Base-by-base conservation (phyloP, 53 echinoderm and acorn worm species). In the Echinometra lucunter region DNA sequence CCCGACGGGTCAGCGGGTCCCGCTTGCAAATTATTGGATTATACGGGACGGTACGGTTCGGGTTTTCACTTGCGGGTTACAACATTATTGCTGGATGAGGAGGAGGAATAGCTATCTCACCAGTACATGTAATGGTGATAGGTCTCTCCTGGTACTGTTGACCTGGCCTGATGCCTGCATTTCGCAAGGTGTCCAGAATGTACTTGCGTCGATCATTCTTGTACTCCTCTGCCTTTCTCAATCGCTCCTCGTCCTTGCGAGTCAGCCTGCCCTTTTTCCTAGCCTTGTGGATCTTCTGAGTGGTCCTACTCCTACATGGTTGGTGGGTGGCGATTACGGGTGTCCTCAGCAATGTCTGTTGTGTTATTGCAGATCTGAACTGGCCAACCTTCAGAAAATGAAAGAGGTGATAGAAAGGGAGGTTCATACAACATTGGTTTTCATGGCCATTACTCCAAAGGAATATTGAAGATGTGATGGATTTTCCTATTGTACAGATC, bases 51-150 rank as follows among this genome's bases (percentile, higher is more conserved):
- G n/a, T n/a, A n/a, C n/a, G n/a, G n/a, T n/a, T n/a, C n/a, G n/a
- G n/a, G n/a, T n/a, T n/a, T n/a, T n/a, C n/a, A n/a, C n/a, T n/a
- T n/a, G n/a, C n/a, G n/a, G n/a, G n/a, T n/a, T n/a, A n/a, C n/a
- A n/a, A n/a, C n/a, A n/a, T n/a, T n/a, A n/a, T n/a, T n/a, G n/a
- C n/a, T n/a, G n/a, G n/a, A n/a, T n/a, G n/a, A n/a, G n/a, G n/a
- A n/a, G n/a, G n/a, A n/a, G n/a, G n/a, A n/a, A n/a, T n/a, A n/a
- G n/a, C 88, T 32, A 21, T 45, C 85, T 91, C 94, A 98, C 98
- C 97, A 95, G 98, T 98, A 88, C 96, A 98, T 3, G 97, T 98
- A 44, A 98, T 98, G 72, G 97, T 97, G 44, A 98, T 96, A 45
- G 97, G 95, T 66, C 98, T 95, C 93, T 97, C 96, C 32, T 95